A percentile compares a stretch with the other conserved stretches of the same genome.
Evolutionary conservation across 2,113 vertebrate genomes (phyloP).

Genomic region (Pseudorasbora parva): DNA sequence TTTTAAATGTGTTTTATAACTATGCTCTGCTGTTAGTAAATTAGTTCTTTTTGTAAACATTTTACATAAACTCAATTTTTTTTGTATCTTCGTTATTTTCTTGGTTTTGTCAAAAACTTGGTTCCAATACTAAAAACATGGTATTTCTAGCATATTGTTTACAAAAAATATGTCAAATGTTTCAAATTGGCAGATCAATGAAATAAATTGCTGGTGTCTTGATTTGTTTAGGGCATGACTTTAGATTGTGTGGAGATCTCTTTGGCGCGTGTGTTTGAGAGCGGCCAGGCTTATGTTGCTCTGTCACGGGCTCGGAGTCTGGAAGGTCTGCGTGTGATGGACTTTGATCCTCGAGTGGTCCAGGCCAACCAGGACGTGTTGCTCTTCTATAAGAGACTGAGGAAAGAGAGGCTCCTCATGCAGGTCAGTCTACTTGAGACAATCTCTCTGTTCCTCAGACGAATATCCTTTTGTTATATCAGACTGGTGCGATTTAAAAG

Average conservation of each 20-base stretch:
- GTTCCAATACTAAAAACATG: too few species aligned
- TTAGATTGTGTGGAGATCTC: conserved; percentile 93
- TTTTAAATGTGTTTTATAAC: too few species aligned
- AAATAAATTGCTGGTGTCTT: background rate
- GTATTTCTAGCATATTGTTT: too few species aligned
- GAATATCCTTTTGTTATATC: background rate
- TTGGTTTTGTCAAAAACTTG: too few species aligned
- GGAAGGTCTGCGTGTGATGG: conserved; percentile 89
- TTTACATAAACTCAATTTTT: too few species aligned
- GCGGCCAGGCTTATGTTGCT: conserved; percentile 94
- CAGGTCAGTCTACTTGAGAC: conserved; percentile 69
- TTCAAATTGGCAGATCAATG: background rate
- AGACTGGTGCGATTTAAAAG: background rate
- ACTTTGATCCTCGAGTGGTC: conserved; percentile 89
- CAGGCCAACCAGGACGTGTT: conserved; percentile 86
- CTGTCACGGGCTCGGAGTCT: conserved; percentile 90
- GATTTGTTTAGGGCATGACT: conserved; percentile 84
- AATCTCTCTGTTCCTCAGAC: background rate
- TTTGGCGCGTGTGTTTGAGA: conserved; percentile 91
- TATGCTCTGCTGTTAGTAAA: too few species aligned
- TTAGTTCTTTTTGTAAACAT: too few species aligned
- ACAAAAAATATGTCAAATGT: too few species aligned
- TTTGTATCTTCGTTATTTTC: too few species aligned
- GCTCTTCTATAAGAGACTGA: conserved; percentile 83
- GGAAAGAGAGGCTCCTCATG: conserved; percentile 70